phyloP scores from a whole-genome alignment of 2,797 vertebrate genomes.

The Bovichtus diacanthus region DNA sequence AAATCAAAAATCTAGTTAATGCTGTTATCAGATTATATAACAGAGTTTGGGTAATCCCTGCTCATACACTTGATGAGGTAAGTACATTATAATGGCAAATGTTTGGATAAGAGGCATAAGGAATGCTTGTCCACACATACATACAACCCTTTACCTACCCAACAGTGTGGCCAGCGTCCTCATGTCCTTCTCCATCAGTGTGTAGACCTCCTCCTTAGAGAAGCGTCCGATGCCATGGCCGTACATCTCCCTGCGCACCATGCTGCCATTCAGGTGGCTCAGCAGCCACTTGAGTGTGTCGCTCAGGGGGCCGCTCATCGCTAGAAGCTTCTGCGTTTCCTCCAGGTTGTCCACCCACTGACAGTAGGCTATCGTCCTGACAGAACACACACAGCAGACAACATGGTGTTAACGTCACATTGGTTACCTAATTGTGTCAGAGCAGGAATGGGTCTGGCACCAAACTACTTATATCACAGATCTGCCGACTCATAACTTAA shows the following conservation, averaged over 20 bases:
- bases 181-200: conserved; percentile 98
- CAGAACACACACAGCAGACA: background rate
- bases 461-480: background rate
- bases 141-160: conserved; percentile 81
- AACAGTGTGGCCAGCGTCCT: conserved; percentile 93
- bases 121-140: background rate
- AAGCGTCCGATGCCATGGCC: conserved; percentile 97
- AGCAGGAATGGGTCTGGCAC: background rate
- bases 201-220: conserved; percentile 95
- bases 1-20: background rate
- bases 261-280: conserved; percentile 94
- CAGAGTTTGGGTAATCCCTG: conserved; percentile 19
- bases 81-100: background rate
- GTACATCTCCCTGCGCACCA: conserved; percentile 97
- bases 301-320: conserved; percentile 93
- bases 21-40: conserved; percentile 21
- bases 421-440: background rate
- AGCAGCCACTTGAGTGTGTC: conserved; percentile 95
- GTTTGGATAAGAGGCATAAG: background rate
- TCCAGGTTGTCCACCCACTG: conserved; percentile 98
- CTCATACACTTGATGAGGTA: background rate
- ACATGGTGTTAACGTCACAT: background rate
- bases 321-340: conserved; percentile 94
- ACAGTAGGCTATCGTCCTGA: conserved; percentile 96
- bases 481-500: too few relatives aligned